A percentile compares a stretch with the other conserved stretches of the same genome.
phyloP scores from a whole-genome alignment of 2,113 vertebrate species.

The Dromas ardeola region DNA sequence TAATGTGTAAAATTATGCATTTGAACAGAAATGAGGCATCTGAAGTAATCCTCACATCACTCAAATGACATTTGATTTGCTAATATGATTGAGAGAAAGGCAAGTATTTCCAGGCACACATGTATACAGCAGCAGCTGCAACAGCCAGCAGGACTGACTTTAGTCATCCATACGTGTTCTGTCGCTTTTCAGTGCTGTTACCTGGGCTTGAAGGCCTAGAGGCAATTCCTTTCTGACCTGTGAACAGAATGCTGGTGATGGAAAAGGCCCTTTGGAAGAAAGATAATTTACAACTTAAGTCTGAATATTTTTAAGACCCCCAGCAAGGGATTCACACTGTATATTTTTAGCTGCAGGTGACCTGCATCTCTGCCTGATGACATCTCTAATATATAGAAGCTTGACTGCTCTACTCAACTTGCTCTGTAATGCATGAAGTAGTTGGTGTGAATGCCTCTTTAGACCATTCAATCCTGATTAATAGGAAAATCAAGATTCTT shows the following conservation, averaged over 20 bases:
- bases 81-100: background rate
- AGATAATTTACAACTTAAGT: background rate
- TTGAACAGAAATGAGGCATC: background rate
- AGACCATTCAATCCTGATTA: background rate
- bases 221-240: background rate
- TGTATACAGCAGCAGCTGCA: background rate
- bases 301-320: background rate
- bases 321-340: background rate
- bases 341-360: conserved; percentile 33
- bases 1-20: background rate
- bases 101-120: background rate
- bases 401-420: background rate
- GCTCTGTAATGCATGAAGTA: background rate
- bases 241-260: background rate
- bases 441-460: background rate
- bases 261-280: background rate
- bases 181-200: background rate
- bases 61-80: background rate
- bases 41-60: background rate
- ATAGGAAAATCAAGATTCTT: background rate
- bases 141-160: background rate
- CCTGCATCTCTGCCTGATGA: background rate
- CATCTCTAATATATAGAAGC: background rate
- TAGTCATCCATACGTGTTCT: background rate
- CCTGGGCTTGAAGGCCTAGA: background rate